Evolutionary conservation across 2,797 vertebrate species (phyloP), one percentile per base, ranked within the genome.

Genomic region (Syngnathus acus): DNA sequence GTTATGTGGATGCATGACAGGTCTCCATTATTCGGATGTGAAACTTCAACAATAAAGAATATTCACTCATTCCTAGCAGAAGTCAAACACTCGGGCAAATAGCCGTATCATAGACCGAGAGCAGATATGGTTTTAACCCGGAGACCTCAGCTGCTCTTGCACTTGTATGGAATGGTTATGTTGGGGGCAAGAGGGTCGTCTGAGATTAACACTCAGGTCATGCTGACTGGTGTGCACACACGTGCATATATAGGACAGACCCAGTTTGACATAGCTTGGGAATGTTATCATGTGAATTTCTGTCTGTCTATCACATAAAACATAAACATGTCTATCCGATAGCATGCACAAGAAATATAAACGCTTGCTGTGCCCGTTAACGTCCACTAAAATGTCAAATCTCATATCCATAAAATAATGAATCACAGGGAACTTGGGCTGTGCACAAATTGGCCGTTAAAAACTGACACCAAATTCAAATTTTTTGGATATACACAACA

Each of bases 41-140:
- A 70, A 13, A 40, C 50, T 26, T 57, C 57, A 70, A 32, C 50
- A 70, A 58, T 66, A 51, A 37, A 58, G 60, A 66, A 2, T 60
- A 23, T 64, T 58, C 39, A 19, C 67, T 63, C 64, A 21, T 65
- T 73, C 53, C 67, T 67, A 68, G 50, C 66, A 72, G 23, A 77
- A 63, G 21, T 17, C 62, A 72, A 72, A 73, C 59, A 62, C 65
- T 57, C n/a, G 48, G 40, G 70, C 68, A 75, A 76, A 82, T 76
- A 78, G 50, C 23, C 64, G 48, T 54, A 55, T 64, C 60, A 37
- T 68, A 21, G 65, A 37, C 63, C 23, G 23, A 38, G 40, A 19
- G 57, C 53, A 68, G 74, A 67, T 73, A 76, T 70, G 68, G 65
- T 58, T 75, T 72, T 72, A 64, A 78, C 72, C 74, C 42, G 0